A percentile compares a stretch with the other conserved stretches of the same genome.
phyloP scores from a whole-genome alignment of 2,888 invertebrate species.

The Nemapogon koenigi region DNA sequence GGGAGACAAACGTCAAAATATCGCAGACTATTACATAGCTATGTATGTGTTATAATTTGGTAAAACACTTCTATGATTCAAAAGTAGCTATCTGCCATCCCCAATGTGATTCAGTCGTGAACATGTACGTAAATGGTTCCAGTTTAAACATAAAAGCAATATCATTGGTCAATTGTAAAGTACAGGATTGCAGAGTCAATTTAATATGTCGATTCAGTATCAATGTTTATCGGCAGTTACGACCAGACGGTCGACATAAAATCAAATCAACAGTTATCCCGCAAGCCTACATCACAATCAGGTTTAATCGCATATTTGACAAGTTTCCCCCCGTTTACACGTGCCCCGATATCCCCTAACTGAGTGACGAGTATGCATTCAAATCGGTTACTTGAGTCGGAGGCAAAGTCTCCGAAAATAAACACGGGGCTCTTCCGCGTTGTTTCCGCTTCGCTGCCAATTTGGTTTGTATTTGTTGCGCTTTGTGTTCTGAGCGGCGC shows the following conservation, averaged over 20 bases:
- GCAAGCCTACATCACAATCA: constrained; percentile 63
- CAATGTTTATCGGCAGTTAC: constrained; percentile 61
- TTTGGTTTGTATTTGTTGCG: constrained; percentile 61
- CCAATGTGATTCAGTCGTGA: too few species aligned
- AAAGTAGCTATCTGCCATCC: too few species aligned
- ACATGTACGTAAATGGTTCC: too few species aligned
- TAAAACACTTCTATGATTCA: too few species aligned
- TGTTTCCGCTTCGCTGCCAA: constrained; percentile 27
- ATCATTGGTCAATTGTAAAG: not conserved
- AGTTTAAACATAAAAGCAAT: not conserved
- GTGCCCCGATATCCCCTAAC: constrained; percentile 62
- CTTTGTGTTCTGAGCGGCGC: constrained; percentile 8
- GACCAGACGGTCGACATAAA: constrained; percentile 58
- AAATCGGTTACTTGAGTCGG: constrained; percentile 70
- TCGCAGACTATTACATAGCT: too few species aligned
- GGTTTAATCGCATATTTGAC: constrained; percentile 62
- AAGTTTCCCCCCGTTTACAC: constrained; percentile 26
- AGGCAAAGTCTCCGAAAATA: constrained; percentile 5
- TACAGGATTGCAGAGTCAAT: constrained; percentile 23
- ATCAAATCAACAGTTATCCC: constrained; percentile 66
- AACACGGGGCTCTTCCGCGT: constrained; percentile 11
- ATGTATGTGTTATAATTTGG: too few species aligned
- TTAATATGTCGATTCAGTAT: constrained; percentile 57
- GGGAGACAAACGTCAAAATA: too few species aligned
- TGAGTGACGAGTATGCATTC: constrained; percentile 79